Evolutionary conservation across 2,113 vertebrate genomes (phyloP).

Genomic region (Fulmarus glacialis): DNA sequence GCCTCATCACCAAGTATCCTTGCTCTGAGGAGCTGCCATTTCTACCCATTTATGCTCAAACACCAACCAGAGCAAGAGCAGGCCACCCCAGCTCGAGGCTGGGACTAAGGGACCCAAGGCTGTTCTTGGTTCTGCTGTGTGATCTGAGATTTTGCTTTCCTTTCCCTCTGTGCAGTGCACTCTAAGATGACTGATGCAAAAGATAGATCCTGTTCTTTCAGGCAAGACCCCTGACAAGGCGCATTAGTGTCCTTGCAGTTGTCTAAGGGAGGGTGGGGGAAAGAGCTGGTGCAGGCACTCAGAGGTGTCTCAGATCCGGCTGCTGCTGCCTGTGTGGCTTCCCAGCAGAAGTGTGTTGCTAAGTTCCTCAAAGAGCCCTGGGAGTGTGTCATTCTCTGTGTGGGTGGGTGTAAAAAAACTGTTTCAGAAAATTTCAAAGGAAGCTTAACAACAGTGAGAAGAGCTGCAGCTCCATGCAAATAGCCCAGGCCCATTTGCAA

Average conservation of each 20-base stretch:
- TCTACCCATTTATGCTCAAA: neutral
- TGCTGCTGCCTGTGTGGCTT: neutral
- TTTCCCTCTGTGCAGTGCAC: fast-evolving
- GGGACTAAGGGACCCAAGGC: neutral
- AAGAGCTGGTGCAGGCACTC: neutral
- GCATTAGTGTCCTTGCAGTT: neutral
- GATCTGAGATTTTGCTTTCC: neutral
- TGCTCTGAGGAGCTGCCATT: neutral
- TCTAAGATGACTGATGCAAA: neutral
- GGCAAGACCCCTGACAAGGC: neutral
- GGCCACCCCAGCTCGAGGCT: neutral
- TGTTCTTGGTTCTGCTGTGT: neutral
- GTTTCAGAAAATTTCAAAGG: conserved; percentile 37
- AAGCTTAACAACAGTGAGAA: neutral
- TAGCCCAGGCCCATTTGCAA: neutral
- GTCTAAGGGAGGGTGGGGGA: neutral
- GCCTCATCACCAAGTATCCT: neutral
- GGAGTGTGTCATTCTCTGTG: neutral
- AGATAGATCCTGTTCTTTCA: neutral
- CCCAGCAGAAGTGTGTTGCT: neutral
- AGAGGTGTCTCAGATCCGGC: neutral
- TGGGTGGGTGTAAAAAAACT: conserved; percentile 8
- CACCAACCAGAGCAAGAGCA: neutral
- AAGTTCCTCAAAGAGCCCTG: neutral
- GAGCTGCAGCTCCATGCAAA: neutral